phyloP scores from a whole-genome alignment of 2,797 vertebrate species.

The Mus caroli region DNA sequence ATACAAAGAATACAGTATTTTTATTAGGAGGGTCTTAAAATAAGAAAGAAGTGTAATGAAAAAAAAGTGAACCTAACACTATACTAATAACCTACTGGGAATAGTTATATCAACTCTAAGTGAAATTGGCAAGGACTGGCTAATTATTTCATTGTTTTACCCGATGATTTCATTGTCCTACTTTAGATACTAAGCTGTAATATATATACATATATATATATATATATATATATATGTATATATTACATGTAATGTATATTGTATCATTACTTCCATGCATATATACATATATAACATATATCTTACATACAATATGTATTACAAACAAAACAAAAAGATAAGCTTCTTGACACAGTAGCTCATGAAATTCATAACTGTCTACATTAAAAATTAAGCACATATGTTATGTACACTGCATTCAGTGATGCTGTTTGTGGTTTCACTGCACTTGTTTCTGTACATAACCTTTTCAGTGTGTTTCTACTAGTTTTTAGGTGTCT shows the following conservation, averaged over 20 bases:
- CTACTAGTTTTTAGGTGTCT: not conserved
- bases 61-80: not conserved
- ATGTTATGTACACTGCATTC: not conserved
- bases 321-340: not conserved
- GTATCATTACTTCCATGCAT: not conserved
- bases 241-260: not conserved
- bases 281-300: not conserved
- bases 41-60: not conserved
- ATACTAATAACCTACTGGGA: not conserved
- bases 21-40: constrained; percentile 36
- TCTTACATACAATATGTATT: not conserved
- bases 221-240: not conserved
- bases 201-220: not conserved
- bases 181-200: not conserved
- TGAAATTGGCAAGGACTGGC: constrained; percentile 6
- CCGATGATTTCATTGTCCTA: not conserved
- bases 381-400: not conserved
- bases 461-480: constrained; percentile 32
- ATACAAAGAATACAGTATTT: constrained; percentile 13
- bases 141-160: constrained; percentile 11
- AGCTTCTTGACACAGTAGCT: constrained; percentile 2
- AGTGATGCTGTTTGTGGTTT: constrained; percentile 16
- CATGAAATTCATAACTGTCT: constrained; percentile 42
- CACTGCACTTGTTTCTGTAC: not conserved
- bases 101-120: not conserved